Evolutionary conservation across 2,113 vertebrate species (phyloP).

Genomic region (Pterocles burchelli): DNA sequence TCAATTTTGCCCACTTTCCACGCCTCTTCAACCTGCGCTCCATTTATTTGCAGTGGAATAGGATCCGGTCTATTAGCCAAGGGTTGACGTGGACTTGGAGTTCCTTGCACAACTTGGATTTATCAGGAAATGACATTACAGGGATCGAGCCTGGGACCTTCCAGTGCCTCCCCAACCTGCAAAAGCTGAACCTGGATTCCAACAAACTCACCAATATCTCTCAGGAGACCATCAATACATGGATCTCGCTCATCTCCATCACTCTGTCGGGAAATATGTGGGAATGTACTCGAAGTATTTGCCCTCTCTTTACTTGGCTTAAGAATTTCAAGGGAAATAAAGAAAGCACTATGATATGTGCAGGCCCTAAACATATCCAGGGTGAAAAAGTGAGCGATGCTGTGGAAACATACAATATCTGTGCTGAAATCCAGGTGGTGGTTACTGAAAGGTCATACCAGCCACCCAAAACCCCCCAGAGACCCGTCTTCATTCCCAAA

Average conservation of each 20-base stretch:
- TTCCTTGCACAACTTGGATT: constrained; percentile 96
- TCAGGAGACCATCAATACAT: constrained; percentile 88
- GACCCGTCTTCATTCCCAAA: constrained; percentile 76
- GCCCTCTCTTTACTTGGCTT: constrained; percentile 91
- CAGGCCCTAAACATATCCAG: constrained; percentile 92
- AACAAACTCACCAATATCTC: constrained; percentile 96
- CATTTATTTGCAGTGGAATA: constrained; percentile 96
- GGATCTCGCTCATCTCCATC: constrained; percentile 96
- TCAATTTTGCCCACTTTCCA: constrained; percentile 95
- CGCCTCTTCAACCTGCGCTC: constrained; percentile 93
- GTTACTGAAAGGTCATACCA: constrained; percentile 79
- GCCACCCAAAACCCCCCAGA: constrained; percentile 77
- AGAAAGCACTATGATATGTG: constrained; percentile 92
- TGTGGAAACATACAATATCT: constrained; percentile 89
- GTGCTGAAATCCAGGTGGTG: constrained; percentile 81
- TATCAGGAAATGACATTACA: constrained; percentile 94
- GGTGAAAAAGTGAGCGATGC: constrained; percentile 95
- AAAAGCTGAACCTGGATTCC: constrained; percentile 96
- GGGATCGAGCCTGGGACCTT: constrained; percentile 88
- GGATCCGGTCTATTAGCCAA: constrained; percentile 89
- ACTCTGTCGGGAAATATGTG: constrained; percentile 94
- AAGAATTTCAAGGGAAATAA: constrained; percentile 95
- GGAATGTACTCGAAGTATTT: constrained; percentile 93
- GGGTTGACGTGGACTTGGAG: constrained; percentile 97
- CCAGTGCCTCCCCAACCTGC: constrained; percentile 93